Conservation (phyloP, 2,113 vertebrate species). For the Thunnus thynnus region DNA sequence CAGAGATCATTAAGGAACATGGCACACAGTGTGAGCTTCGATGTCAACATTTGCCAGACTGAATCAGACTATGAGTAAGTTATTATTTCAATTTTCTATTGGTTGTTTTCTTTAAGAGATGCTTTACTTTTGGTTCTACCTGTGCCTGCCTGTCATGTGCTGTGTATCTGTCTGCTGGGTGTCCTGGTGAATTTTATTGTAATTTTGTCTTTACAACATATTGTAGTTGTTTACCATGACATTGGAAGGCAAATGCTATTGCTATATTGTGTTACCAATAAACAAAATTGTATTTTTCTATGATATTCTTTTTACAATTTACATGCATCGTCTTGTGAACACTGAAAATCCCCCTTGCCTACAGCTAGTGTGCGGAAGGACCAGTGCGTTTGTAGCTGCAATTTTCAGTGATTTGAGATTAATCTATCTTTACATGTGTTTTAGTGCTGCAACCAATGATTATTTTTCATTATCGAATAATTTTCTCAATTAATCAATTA, state of each 20-base stretch:
- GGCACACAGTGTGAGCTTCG: constrained; percentile 17
- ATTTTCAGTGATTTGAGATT: not conserved
- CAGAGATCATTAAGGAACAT: not conserved
- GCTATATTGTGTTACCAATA: no score
- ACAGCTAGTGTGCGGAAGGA: no score
- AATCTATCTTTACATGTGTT: no score
- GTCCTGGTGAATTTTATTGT: not conserved
- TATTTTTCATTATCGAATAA: no score
- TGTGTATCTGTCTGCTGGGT: not conserved
- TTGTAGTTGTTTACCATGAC: not conserved
- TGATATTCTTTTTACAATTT: no score
- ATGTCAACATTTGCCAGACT: not conserved
- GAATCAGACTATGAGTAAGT: constrained; percentile 70
- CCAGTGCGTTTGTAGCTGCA: no score
- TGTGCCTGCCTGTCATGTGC: not conserved
- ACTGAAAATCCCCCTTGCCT: no score
- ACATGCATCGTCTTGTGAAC: no score
- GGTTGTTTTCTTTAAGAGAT: not conserved
- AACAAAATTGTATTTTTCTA: no score
- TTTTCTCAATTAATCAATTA: no score
- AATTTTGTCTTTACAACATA: not conserved
- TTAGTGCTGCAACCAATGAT: no score
- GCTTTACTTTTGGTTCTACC: not conserved
- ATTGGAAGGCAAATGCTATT: no score
- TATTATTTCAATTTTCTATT: not conserved